Conservation (phyloP, 2,797 vertebrate species). For the Pangasius krempfi region DNA sequence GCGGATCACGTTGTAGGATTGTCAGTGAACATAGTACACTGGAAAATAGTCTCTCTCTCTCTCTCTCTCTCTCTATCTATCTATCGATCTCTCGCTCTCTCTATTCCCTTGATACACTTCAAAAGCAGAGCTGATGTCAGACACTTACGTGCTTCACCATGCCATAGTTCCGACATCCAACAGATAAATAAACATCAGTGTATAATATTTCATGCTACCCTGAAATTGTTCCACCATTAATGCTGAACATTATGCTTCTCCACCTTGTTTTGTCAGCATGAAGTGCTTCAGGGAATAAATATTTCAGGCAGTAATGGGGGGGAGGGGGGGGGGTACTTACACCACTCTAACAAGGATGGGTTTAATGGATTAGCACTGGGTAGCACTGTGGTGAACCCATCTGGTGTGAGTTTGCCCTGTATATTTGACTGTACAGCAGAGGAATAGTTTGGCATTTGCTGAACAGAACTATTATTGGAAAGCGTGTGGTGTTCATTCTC, state of each 20-base stretch:
- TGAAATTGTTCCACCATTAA: slow-evolving; percentile 24
- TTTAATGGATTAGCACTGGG: not conserved
- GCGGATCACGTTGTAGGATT: not conserved
- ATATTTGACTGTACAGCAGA: slow-evolving; percentile 48
- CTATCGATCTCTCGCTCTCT: not conserved
- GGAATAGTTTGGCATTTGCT: slow-evolving; percentile 59
- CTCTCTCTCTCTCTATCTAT: not conserved
- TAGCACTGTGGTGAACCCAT: slow-evolving; percentile 59
- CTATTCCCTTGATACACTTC: not conserved
- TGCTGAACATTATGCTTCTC: not conserved
- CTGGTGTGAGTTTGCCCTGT: slow-evolving; percentile 62
- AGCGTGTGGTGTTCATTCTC: slow-evolving; percentile 24
- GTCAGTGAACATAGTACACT: not conserved
- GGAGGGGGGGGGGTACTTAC: slow-evolving; percentile 21
- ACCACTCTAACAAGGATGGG: slow-evolving; percentile 12
- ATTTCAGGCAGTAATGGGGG: slow-evolving; percentile 4
- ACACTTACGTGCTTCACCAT: slow-evolving; percentile 9
- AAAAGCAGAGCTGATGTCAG: slow-evolving; percentile 18
- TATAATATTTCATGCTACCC: slow-evolving; percentile 9
- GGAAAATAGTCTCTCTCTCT: not conserved
- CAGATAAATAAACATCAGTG: not conserved
- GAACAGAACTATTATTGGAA: slow-evolving; percentile 69
- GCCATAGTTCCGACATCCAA: slow-evolving; percentile 19
- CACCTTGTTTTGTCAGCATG: not conserved
- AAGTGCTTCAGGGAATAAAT: not conserved